Evolutionary conservation across 2,113 vertebrate species (phyloP), one percentile per base, ranked within the genome.

Genomic region (Panurus biarmicus): DNA sequence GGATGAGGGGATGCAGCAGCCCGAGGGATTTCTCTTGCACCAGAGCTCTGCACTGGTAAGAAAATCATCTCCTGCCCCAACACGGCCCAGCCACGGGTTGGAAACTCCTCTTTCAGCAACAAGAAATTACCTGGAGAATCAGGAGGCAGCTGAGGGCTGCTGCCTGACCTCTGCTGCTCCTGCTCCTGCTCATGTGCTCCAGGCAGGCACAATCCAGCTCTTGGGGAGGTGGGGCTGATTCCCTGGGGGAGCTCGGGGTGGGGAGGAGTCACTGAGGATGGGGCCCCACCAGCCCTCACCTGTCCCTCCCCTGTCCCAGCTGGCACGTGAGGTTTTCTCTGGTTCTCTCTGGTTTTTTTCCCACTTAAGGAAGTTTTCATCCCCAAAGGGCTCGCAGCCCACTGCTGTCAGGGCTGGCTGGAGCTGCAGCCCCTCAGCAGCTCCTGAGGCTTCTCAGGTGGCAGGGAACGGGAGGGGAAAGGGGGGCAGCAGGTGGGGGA

Each of bases 181-280:
- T 6, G 40, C n/a, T n/a, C n/a, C n/a, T n/a, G n/a, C 42, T 3
- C 9, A 17, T 5, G 26, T 33, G 42, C 87, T 29, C 9, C 47
- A 45, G 40, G 5, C 9, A 10, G 42, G 75, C 17, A 23, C 23
- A 40, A n/a, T 2, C 16, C 51, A 16, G 44, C 28, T 2, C 25
- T 3, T 6, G 3, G n/a, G 24, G 40, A 44, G 33, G 10, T 35
- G 47, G 45, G 57, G 38, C 11, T 21, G 19, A 5, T 20, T 36
- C 36, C 78, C 50, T 28, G 56, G 29, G 19, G 11, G 36, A 10
- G 8, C 16, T 25, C 31, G 3, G 29, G 33, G 19, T 29, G 42
- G 29, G n/a, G 44, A 25, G 31, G 10, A 24, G 17, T 28, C 0
- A 3, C 70, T 12, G n/a, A 29, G 35, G 22, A 6, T 0, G 3